Percentiles rank a stretch among this genome's conserved stretches.
These are phyloP conservation scores for Cyclophora albipunctata DNA, from an alignment of 2,888 invertebrate genomes.

Conservation along the genomic window DNA sequence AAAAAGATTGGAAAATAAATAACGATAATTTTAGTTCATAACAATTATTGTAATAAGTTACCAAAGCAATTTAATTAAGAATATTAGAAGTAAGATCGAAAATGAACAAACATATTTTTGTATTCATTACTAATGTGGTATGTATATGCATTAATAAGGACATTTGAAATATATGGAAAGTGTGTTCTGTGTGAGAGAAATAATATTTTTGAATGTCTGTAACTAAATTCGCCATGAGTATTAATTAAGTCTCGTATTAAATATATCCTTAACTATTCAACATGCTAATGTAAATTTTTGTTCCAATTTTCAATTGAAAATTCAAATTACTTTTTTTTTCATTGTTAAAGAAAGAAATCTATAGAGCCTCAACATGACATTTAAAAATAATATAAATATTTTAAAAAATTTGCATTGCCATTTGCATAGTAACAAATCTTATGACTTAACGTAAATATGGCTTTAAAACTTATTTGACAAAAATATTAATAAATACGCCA, in stretches of 20 bases:
- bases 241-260: constrained; percentile 60
- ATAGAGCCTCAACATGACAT: too few relatives aligned
- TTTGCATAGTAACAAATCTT: constrained; percentile 40
- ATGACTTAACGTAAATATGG: constrained; percentile 56
- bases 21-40: constrained; percentile 1
- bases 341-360: too few relatives aligned
- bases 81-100: constrained; percentile 21
- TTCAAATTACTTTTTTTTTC: too few relatives aligned
- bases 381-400: too few relatives aligned
- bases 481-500: constrained; percentile 31
- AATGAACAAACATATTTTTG: constrained; percentile 54
- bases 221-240: constrained; percentile 40
- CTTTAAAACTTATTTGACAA: constrained; percentile 51
- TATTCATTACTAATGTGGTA: constrained; percentile 18
- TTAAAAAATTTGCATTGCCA: constrained; percentile 17
- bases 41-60: constrained; percentile 48
- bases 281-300: too few relatives aligned
- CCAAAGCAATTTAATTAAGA: constrained; percentile 67
- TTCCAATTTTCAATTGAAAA: too few relatives aligned
- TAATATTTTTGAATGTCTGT: constrained; percentile 24
- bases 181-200: constrained; percentile 28
- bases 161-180: constrained; percentile 11
- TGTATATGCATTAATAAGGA: too few relatives aligned
- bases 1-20: too few relatives aligned
- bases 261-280: constrained; percentile 29